Evolutionary conservation across 2,113 vertebrate genomes (phyloP).

Genomic region (Podarcis cretensis): DNA sequence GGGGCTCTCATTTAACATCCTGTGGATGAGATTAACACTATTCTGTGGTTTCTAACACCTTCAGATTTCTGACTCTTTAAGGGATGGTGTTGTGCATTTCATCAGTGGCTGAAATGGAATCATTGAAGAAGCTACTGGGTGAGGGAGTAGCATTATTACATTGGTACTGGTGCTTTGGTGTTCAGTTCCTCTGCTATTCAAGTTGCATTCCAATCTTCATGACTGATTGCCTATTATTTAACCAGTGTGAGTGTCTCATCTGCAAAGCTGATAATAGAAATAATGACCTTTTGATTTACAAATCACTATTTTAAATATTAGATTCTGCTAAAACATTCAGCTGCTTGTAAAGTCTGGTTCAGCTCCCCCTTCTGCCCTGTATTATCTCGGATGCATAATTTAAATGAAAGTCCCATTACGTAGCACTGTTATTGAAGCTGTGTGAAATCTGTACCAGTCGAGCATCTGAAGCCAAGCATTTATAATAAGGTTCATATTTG

Average conservation of each 20-base stretch:
- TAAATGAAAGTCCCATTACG: not conserved
- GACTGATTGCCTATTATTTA: slow-evolving; percentile 12
- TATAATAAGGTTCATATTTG: slow-evolving; percentile 38
- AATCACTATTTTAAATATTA: not conserved
- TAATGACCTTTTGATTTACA: slow-evolving; percentile 38
- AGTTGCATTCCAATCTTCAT: not conserved
- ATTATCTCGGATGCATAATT: slow-evolving; percentile 8
- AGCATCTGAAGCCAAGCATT: not conserved
- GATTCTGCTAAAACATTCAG: not conserved
- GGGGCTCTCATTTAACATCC: not conserved
- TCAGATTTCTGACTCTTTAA: not conserved
- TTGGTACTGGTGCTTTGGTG: too few species aligned
- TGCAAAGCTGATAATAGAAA: slow-evolving; percentile 18
- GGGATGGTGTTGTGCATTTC: not conserved
- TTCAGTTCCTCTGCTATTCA: not conserved
- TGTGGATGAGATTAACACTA: not conserved
- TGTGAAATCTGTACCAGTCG: not conserved
- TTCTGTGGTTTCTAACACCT: not conserved
- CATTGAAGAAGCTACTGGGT: not conserved
- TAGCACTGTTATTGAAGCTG: slow-evolving; percentile 2
- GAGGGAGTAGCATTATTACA: not conserved
- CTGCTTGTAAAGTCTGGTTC: not conserved
- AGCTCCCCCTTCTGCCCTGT: not conserved
- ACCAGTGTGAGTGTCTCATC: not conserved
- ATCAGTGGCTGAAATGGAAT: not conserved